Conservation (phyloP, 2,797 vertebrate species). For the Microctenopoma stevenorrisi region DNA sequence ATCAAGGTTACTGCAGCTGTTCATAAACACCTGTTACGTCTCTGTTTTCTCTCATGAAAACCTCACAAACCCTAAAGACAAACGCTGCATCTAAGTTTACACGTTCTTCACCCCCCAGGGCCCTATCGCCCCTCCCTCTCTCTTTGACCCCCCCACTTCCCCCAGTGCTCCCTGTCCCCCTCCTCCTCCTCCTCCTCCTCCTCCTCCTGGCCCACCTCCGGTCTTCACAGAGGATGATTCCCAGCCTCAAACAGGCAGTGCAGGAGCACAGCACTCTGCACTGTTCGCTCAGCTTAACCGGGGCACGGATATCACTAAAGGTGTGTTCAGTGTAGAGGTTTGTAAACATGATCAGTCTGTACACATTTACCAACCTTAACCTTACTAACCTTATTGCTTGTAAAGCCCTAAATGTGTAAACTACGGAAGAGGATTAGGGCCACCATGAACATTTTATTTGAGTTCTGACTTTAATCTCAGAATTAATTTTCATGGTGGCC, state of each 20-base stretch:
- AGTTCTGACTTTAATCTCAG: no score
- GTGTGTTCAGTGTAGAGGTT: constrained; percentile 68
- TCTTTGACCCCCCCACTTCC: constrained; percentile 56
- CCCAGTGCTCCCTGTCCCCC: constrained; percentile 76
- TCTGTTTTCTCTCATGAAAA: constrained; percentile 11
- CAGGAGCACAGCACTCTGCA: constrained; percentile 85
- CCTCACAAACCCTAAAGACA: background rate
- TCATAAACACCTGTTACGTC: background rate
- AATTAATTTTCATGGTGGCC: no score
- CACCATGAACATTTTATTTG: no score
- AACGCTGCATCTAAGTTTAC: background rate
- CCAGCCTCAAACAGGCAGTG: constrained; percentile 66
- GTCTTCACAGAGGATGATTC: constrained; percentile 74
- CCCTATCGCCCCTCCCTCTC: constrained; percentile 83
- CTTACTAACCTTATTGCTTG: no score
- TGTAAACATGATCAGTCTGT: background rate
- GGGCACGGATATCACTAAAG: constrained; percentile 94
- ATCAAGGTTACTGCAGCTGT: constrained; percentile 24
- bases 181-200: constrained; percentile 81
- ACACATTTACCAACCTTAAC: background rate
- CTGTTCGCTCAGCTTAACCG: constrained; percentile 97
- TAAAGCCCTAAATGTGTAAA: no score
- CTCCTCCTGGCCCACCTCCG: constrained; percentile 89
- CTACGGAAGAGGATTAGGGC: no score
- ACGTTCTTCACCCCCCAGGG: constrained; percentile 67